Evolutionary conservation across 92 coral and sea anemone species (phyloP), one percentile per base, ranked within the genome.

Genomic region (Bergia sp.): DNA sequence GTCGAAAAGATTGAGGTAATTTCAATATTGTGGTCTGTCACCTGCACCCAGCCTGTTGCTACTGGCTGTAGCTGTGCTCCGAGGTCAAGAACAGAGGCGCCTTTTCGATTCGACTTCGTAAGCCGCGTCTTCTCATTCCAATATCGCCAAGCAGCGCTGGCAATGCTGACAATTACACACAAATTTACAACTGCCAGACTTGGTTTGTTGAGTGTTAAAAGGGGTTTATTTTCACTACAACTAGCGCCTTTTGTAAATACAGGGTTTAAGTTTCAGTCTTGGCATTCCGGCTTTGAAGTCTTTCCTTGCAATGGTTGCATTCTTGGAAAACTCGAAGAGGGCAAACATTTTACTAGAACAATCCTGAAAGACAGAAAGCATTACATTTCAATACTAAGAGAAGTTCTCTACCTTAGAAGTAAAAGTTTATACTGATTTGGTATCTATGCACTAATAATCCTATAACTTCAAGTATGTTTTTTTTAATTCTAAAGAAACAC

Each of bases 311-410:
- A 64, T 29, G 78, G 55, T 69, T 45, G 84, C 55, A 87, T 38
- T 80, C 89, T 96, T 96, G 71, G 77, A 76, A 73, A 94, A 96
- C 44, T 95, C 96, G 78, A 96, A 91, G 82, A 91, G 82, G 49
- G 92, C 91, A 90, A 96, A 96, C 98, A 96, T 96, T 94, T 95
- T 96, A 88, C 91, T 96, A 81, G 99, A 91, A 65, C 88, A 78
- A 92, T 96, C 99, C 99, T 96, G 84, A 88, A 87, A 88, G 37
- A 45, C 37, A 85, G 73, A 9, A 77, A 37, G 64, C 80, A 23
- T n/a, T 67, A 7, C 44, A 71, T 76, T 29, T 43, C 45, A 82
- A 57, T 1, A 8, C 8, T 57, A 18, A 57, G 66, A 20, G 21
- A 57, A 57, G 66, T 15, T 13, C 3, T 21, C 20, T 8, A 47